Base-by-base conservation (phyloP, 2,888 invertebrate species). In the Acrocyrtus sp. region DNA sequence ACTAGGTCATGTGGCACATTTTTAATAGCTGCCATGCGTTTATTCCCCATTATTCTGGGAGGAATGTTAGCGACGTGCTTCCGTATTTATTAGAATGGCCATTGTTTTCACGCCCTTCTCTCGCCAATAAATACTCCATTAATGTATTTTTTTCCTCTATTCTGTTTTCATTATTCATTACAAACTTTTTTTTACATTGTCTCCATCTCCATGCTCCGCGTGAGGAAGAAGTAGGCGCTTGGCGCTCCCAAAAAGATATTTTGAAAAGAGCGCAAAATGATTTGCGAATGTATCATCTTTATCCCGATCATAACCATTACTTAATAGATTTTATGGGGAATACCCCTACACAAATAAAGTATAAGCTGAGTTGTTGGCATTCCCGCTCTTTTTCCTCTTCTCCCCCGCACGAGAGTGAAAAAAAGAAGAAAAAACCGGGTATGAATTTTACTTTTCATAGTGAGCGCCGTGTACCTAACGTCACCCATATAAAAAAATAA, bases 311-410 rank as follows among this genome's bases (percentile, higher is more conserved):
- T 58, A 58, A 19, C 47, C 65, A 65, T 65, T 65, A 65, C 24
- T 43, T 65, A 65, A 65, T 65, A 41, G 56, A 56, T 65, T 53
- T 50, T 65, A 50, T 65, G 54, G 45, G 54, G n/a, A 41, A 48
- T n/a, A n/a, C n/a, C n/a, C n/a, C n/a, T n/a, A n/a, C n/a, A n/a
- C n/a, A n/a, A n/a, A 54, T 48, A 56, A 27, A 24, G n/a, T 51
- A 56, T 41, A 15, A 24, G 41, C 41, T 19, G 53, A 53, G 53
- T 27, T 39, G 39, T 12, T 39, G 39, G 39, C 12, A 12, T 39
- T 10, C 39, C 12, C 12, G 39, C 39, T 6, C 12, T 10, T 12
- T 10, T 39, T 12, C 6, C 39, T 6, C n/a, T n/a, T n/a, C n/a
- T n/a, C n/a, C 6, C 6, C 6, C 6, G 12, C 47, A 45, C 47